Conservation (phyloP, 2,113 vertebrate genomes). For the Hippocampus comes region DNA sequence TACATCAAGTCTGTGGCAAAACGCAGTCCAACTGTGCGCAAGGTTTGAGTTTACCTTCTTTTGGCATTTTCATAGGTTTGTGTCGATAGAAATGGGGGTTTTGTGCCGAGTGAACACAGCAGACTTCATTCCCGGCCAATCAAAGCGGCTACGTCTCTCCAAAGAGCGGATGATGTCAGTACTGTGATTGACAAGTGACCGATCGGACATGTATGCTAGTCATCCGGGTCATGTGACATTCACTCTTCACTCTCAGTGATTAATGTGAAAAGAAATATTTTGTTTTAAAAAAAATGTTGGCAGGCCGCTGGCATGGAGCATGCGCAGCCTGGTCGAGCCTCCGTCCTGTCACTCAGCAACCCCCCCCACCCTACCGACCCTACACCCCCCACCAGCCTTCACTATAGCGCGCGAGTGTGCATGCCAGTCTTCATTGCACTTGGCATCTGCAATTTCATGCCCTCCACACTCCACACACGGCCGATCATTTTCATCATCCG, state of each 20-base stretch:
- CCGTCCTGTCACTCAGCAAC: conserved; percentile 75
- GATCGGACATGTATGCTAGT: not conserved
- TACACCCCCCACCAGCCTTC: not conserved
- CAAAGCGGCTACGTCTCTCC: too few relatives aligned
- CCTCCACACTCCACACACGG: conserved; percentile 86
- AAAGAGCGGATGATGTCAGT: too few relatives aligned
- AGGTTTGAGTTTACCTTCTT: too few relatives aligned
- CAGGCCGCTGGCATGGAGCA: conserved; percentile 56
- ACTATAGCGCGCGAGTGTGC: conserved; percentile 68
- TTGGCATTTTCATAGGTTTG: too few relatives aligned
- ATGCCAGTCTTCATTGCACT: conserved; percentile 95
- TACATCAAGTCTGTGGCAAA: too few relatives aligned
- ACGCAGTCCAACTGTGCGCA: too few relatives aligned
- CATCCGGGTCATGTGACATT: not conserved
- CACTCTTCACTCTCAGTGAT: conserved; percentile 57
- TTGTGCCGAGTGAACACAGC: too few relatives aligned
- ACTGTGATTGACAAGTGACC: too few relatives aligned
- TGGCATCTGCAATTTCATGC: conserved; percentile 98
- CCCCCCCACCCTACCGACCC: conserved; percentile 47
- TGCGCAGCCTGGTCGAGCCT: conserved; percentile 72
- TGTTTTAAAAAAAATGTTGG: conserved; percentile 39
- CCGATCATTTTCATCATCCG: conserved; percentile 84
- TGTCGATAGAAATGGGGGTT: too few relatives aligned
- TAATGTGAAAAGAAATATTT: conserved; percentile 63
- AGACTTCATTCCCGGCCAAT: too few relatives aligned